Base-by-base conservation (phyloP, 1,140 invertebrate species). In the Macrocentrus cingulum region DNA sequence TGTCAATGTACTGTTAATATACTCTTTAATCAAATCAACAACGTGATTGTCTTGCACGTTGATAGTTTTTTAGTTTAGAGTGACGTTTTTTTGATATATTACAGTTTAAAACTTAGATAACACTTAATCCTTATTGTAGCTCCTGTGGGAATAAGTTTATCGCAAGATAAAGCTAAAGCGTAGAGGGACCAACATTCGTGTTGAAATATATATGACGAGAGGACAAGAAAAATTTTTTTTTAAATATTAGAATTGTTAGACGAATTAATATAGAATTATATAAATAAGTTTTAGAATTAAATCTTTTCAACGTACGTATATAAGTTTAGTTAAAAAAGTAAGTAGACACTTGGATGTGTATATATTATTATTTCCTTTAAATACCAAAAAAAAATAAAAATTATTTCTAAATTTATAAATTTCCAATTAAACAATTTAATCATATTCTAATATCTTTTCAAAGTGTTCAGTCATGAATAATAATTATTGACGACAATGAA, bases 151-250 rank as follows among this genome's bases (percentile, higher is more conserved):
- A 41, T 70, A 75, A 42, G 23, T 51, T 63, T 70, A 73, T 71
- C 64, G 76, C 74, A 80, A 80, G 77, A 80, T 80, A 80, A 80
- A 80, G 77, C 77, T 80, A 80, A 80, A 79, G 64, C 71, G 70
- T 79, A 79, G 76, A 80, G 77, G 76, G 76, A 77, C 76, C 77
- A 80, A 78, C 73, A 66, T 52, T 70, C 65, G 61, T 67, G 61
- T 66, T 60, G 25, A 32, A 23, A 46, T 56, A 18, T 3, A 37
- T 49, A 3, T 16, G 5, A 49, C 20, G 22, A 19, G 3, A 1
- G 9, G 25, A 34, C 13, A 13, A 51, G n/a, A 37, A 8, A 51
- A 16, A 37, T 6, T 18, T 15, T 18, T 15, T 6, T 32, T 9
- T 25, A 54, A 39, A 62, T 50, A 66, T 77, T 75, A 79, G 73